Conservation (phyloP, 1,140 invertebrate species). For the Drosophila bocki region DNA sequence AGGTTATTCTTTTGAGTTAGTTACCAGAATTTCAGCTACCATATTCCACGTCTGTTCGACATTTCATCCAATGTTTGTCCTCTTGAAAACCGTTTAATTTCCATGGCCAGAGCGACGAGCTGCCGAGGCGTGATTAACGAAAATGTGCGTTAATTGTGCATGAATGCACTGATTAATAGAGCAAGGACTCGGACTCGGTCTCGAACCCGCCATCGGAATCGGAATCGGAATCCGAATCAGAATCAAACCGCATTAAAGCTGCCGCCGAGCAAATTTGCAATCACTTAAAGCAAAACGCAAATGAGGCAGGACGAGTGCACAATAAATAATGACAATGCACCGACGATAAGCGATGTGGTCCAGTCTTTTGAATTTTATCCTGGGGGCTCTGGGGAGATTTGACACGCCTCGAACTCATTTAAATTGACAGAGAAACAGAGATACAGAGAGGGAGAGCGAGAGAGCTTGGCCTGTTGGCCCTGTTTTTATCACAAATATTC, state of each 20-base stretch:
- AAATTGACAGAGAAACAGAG: conserved; percentile 42
- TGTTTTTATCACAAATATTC: conserved; percentile 50
- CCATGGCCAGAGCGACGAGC: conserved; percentile 26
- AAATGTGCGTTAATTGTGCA: conserved; percentile 73
- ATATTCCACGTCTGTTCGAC: conserved; percentile 9
- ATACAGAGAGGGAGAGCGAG: conserved; percentile 22
- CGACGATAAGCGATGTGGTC: conserved; percentile 38
- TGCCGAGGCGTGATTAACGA: conserved; percentile 73
- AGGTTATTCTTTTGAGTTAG: too few relatives aligned
- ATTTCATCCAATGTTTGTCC: conserved; percentile 19
- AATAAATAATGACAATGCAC: conserved; percentile 64
- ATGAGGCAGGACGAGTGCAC: conserved; percentile 45
- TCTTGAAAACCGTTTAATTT: conserved; percentile 22
- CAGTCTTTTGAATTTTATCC: conserved; percentile 4
- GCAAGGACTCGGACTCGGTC: conserved; percentile 24
- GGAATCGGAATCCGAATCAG: not conserved
- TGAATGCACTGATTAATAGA: conserved; percentile 70
- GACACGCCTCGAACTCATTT: conserved; percentile 46
- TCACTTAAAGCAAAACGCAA: conserved; percentile 53
- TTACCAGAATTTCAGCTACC: not conserved
- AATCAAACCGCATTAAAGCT: conserved; percentile 43
- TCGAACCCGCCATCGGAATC: not conserved
- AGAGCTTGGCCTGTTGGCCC: conserved; percentile 35
- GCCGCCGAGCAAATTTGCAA: conserved; percentile 38
- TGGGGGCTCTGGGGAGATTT: conserved; percentile 28